These are phyloP conservation scores for Melopsittacus undulatus DNA, from an alignment of 2,797 vertebrate species.

Conservation along the genomic window DNA sequence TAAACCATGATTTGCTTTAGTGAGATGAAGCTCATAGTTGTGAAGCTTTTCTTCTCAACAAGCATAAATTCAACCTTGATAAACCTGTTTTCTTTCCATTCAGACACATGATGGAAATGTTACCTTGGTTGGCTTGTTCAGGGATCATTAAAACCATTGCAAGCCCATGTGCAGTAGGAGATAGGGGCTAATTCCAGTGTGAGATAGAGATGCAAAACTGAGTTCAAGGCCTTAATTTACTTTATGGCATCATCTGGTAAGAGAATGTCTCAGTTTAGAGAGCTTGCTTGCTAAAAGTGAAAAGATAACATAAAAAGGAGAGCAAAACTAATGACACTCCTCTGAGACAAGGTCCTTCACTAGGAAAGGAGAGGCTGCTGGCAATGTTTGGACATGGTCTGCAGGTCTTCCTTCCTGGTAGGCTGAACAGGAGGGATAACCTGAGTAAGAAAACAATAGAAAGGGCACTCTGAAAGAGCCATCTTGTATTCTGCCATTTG, in stretches of 20 bases:
- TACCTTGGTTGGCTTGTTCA: neutral
- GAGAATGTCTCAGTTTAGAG: neutral
- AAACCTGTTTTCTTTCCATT: neutral
- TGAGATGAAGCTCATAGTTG: neutral
- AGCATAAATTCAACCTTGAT: neutral
- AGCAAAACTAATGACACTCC: rapidly evolving
- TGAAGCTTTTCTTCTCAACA: neutral
- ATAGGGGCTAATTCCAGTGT: rapidly evolving
- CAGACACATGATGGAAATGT: neutral
- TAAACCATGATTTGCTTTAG: neutral
- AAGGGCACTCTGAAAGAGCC: neutral
- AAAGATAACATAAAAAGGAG: neutral
- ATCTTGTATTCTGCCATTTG: neutral
- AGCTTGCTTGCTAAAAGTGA: neutral
- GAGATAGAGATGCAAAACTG: neutral
- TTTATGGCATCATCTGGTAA: neutral
- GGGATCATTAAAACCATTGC: neutral
- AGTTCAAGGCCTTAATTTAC: neutral
- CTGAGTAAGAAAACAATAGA: neutral
- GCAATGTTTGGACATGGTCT: neutral
- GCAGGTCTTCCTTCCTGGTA: neutral
- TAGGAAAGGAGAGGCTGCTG: neutral
- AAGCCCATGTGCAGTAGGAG: neutral
- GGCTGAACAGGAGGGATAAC: neutral
- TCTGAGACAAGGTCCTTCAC: neutral